phyloP scores from a whole-genome alignment of 2,113 vertebrate species.

The Phocoena sinus region DNA sequence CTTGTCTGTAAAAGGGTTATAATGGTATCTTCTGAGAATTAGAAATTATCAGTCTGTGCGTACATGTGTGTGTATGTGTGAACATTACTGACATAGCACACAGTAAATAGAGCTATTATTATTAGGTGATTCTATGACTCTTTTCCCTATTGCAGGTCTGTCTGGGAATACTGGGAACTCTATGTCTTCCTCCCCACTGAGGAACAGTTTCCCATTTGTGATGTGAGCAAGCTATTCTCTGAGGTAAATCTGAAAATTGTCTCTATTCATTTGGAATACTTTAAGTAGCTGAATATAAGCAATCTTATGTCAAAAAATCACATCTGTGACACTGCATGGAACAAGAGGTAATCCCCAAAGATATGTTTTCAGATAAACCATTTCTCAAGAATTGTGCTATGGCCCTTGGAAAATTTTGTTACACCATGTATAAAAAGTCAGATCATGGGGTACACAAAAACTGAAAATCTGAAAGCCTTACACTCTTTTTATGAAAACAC shows the following conservation, averaged over 20 bases:
- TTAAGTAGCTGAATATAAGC: neutral
- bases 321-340: neutral
- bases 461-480: neutral
- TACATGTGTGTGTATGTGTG: neutral
- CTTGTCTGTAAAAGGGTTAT: neutral
- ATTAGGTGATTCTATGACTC: neutral
- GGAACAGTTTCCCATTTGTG: neutral
- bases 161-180: neutral
- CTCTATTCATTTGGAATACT: neutral
- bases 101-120: neutral
- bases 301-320: neutral
- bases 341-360: neutral
- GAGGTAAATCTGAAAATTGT: neutral
- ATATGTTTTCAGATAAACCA: neutral
- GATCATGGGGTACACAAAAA: neutral
- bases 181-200: neutral
- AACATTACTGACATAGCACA: neutral
- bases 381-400: neutral
- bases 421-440: neutral
- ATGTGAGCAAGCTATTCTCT: neutral
- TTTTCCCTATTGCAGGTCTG: neutral
- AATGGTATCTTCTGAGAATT: neutral
- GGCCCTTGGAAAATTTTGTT: neutral
- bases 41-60: neutral
- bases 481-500: neutral